These are phyloP conservation scores for Neolamprologus fasciatus DNA, from an alignment of 2,113 vertebrate genomes.

Conservation along the genomic window DNA sequence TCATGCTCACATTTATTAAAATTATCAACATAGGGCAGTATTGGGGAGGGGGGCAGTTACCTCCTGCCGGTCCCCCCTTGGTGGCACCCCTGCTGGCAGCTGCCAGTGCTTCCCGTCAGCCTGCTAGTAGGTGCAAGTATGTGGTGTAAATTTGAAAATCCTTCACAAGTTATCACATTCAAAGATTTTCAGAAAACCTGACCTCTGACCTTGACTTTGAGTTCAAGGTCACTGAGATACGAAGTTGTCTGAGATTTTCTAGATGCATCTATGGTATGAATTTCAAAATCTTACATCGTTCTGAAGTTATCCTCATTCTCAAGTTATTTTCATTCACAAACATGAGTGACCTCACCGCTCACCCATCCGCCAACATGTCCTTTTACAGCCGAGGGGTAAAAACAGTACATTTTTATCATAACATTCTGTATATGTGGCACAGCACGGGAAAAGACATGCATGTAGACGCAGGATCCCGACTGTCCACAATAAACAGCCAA, in stretches of 20 bases:
- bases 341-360: background rate
- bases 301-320: background rate
- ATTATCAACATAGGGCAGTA: background rate
- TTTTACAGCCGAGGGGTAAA: background rate
- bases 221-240: background rate
- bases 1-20: background rate
- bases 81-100: background rate
- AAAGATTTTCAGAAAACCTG: background rate
- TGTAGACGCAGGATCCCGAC: background rate
- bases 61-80: background rate
- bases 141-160: background rate
- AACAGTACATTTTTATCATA: accelerated
- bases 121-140: background rate
- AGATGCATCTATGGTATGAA: accelerated
- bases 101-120: background rate
- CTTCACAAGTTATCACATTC: background rate
- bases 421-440: background rate
- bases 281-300: background rate
- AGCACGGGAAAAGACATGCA: background rate
- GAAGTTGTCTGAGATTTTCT: background rate
- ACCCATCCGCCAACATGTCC: background rate
- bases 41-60: accelerated
- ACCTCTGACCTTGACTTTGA: background rate
- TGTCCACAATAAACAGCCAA: background rate
- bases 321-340: background rate